Evolutionary conservation across 92 coral and sea anemone genomes (phyloP).

Genomic region (Actinostola sp.): DNA sequence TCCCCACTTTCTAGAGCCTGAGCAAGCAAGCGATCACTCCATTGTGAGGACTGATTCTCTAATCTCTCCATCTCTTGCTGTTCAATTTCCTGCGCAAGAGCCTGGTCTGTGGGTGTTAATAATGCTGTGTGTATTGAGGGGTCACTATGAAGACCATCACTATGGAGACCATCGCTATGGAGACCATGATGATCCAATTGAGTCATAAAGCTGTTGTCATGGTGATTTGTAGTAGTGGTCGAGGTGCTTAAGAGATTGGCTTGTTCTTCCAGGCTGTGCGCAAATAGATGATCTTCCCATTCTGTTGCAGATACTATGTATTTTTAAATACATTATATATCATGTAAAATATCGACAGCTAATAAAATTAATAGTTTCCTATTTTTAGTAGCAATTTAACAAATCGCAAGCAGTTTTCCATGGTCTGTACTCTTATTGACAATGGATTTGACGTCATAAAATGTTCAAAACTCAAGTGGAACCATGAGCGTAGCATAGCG

Average conservation of each 20-base stretch:
- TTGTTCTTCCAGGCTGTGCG: slow-evolving; percentile 75
- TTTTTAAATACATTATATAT: neutral
- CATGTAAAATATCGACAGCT: too few species aligned
- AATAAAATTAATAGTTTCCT: too few species aligned
- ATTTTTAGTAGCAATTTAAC: neutral
- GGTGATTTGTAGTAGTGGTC: slow-evolving; percentile 4
- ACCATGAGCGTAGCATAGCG: too few species aligned
- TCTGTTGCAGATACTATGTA: slow-evolving; percentile 77
- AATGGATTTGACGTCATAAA: too few species aligned
- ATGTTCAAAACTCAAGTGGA: too few species aligned
- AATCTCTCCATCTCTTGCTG: slow-evolving; percentile 75
- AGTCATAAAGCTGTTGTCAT: slow-evolving; percentile 19
- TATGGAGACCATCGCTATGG: slow-evolving; percentile 9
- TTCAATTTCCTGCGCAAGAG: slow-evolving; percentile 68
- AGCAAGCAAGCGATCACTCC: slow-evolving; percentile 89
- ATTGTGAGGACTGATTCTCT: slow-evolving; percentile 80
- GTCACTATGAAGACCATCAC: slow-evolving; percentile 1
- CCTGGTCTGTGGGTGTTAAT: slow-evolving; percentile 44
- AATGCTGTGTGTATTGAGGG: slow-evolving; percentile 22
- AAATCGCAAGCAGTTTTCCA: too few species aligned
- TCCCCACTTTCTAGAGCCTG: slow-evolving; percentile 85
- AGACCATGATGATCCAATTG: slow-evolving; percentile 17
- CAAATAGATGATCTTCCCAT: slow-evolving; percentile 90
- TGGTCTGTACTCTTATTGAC: too few species aligned
- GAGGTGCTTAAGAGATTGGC: slow-evolving; percentile 24